Evolutionary conservation across 2,888 invertebrate species (phyloP).

Genomic region (Lycia hirtaria): DNA sequence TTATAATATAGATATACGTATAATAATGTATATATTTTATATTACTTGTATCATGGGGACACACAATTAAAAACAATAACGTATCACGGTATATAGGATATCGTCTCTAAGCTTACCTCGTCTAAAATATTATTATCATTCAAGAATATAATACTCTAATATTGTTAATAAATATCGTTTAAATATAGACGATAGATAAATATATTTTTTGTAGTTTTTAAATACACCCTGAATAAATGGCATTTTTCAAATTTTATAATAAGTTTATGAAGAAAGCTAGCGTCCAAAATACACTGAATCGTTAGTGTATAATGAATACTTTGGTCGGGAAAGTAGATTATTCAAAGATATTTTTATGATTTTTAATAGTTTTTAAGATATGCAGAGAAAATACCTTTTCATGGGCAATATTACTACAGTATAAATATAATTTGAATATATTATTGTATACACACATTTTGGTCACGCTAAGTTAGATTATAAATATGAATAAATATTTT

Average conservation of each 20-base stretch:
- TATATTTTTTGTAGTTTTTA: conserved; percentile 27
- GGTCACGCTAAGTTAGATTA: conserved; percentile 37
- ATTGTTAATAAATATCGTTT: not conserved
- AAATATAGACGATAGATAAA: conserved; percentile 6
- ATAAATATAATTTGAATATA: conserved; percentile 49
- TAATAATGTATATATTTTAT: conserved; percentile 21
- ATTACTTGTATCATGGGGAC: too few species aligned
- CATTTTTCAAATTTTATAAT: conserved; percentile 32
- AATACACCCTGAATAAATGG: conserved; percentile 63
- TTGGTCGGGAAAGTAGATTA: conserved; percentile 26
- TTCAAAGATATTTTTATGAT: not conserved
- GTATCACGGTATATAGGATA: not conserved
- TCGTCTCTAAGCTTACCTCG: not conserved
- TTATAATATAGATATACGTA: conserved; percentile 11
- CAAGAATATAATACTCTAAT: not conserved
- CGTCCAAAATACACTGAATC: conserved; percentile 11
- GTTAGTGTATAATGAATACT: conserved; percentile 21
- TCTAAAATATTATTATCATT: not conserved
- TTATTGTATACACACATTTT: conserved; percentile 36
- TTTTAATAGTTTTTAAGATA: conserved; percentile 41
- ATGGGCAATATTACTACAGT: conserved; percentile 61
- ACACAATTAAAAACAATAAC: not conserved
- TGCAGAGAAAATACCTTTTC: conserved; percentile 54
- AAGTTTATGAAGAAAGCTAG: conserved; percentile 13
- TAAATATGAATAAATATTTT: conserved; percentile 34